Evolutionary conservation across 2,113 vertebrate genomes (phyloP).

Genomic region (Eurystomus gularis): DNA sequence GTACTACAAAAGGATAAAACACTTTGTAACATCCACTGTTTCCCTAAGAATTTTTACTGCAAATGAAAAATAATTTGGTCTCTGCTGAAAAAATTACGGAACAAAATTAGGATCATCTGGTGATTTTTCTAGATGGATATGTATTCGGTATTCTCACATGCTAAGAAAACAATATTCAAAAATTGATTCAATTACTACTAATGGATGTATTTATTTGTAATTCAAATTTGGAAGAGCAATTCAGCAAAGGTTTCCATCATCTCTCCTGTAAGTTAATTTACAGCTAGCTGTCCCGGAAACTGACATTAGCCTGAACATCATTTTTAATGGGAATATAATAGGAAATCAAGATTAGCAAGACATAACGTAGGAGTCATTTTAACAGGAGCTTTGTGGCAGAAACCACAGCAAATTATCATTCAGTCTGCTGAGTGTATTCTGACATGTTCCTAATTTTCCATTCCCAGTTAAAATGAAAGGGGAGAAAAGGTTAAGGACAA

Average conservation of each 20-base stretch:
- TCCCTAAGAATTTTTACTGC: background rate
- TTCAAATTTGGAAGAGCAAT: background rate
- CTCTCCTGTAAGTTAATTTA: background rate
- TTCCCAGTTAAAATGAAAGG: background rate
- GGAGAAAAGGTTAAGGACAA: background rate
- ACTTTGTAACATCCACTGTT: background rate
- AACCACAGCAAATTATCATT: background rate
- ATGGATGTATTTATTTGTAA: conserved; percentile 5
- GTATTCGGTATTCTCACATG: background rate
- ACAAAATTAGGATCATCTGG: background rate
- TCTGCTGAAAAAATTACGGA: background rate
- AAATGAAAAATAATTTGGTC: background rate
- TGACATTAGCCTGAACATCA: background rate
- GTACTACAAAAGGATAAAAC: background rate
- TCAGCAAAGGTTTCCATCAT: background rate
- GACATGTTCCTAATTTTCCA: background rate
- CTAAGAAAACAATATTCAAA: background rate
- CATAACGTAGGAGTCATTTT: background rate
- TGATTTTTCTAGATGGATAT: background rate
- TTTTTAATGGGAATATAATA: background rate
- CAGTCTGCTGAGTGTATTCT: background rate
- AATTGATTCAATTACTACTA: background rate
- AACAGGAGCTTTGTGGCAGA: background rate
- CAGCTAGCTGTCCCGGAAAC: background rate
- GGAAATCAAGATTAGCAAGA: background rate